phyloP scores from a whole-genome alignment of 2,113 vertebrate species.

The Myodes glareolus region DNA sequence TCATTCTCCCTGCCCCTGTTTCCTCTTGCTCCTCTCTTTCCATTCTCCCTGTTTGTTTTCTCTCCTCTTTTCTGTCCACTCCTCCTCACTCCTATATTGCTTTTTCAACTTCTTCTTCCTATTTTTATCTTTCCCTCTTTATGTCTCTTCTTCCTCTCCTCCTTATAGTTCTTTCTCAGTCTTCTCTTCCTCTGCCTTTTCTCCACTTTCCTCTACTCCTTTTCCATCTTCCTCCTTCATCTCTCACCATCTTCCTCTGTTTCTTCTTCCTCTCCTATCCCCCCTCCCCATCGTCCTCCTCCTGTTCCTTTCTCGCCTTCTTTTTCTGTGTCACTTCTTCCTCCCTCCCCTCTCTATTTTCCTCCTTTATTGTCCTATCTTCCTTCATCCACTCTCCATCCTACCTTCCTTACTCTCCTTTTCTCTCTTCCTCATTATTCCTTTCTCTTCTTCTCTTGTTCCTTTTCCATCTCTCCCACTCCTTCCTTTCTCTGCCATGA shows the following conservation, averaged over 20 bases:
- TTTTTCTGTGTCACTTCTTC: neutral
- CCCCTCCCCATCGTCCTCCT: neutral
- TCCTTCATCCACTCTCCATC: neutral
- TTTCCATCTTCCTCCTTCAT: neutral
- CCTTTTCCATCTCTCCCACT: neutral
- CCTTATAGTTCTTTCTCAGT: neutral
- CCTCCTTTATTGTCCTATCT: neutral
- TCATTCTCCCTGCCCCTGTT: neutral
- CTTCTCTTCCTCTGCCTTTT: neutral
- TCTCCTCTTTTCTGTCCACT: neutral
- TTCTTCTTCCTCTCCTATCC: neutral
- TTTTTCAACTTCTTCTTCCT: neutral
- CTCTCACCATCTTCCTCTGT: neutral
- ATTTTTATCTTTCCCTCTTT: neutral
- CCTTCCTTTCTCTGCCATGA: neutral
- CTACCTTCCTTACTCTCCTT: neutral
- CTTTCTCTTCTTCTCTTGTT: neutral
- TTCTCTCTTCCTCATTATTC: neutral
- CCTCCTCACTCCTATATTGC: neutral
- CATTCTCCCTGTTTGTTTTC: neutral
- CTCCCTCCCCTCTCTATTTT: neutral
- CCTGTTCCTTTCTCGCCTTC: neutral
- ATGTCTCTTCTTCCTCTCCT: neutral
- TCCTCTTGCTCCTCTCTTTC: neutral
- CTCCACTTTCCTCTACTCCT: neutral